Evolutionary conservation across 2,888 invertebrate species (phyloP).

Genomic region (Lutraria lutraria): DNA sequence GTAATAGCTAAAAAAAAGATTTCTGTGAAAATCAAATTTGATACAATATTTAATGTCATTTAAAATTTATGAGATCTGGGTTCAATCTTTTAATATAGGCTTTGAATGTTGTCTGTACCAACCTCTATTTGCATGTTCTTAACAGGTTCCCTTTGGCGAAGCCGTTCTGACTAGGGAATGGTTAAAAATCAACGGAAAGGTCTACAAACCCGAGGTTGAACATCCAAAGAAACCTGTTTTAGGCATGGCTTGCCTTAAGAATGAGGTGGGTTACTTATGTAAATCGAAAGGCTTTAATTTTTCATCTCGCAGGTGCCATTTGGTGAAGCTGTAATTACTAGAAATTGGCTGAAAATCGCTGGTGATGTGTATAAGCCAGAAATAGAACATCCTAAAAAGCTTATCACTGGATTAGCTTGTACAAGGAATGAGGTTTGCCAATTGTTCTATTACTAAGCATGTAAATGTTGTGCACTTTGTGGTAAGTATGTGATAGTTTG

Average conservation of each 20-base stretch:
- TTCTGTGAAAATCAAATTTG: too few relatives aligned
- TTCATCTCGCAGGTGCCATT: conserved; percentile 91
- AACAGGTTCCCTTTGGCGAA: conserved; percentile 96
- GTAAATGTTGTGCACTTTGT: conserved; percentile 16
- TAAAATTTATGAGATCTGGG: too few relatives aligned
- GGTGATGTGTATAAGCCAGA: conserved; percentile 91
- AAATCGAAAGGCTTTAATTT: conserved; percentile 30
- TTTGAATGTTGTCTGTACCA: conserved; percentile 44
- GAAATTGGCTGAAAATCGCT: conserved; percentile 92
- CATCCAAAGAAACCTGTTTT: conserved; percentile 90
- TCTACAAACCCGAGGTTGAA: conserved; percentile 91
- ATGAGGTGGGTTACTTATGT: conserved; percentile 88
- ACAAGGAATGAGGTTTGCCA: conserved; percentile 89
- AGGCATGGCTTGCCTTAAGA: conserved; percentile 92
- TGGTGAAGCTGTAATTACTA: conserved; percentile 93
- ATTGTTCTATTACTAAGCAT: conserved; percentile 29
- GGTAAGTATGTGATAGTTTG: not conserved
- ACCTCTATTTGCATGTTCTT: conserved; percentile 39
- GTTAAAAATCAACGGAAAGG: conserved; percentile 91
- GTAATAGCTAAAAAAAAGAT: too few relatives aligned
- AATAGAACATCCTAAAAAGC: conserved; percentile 90
- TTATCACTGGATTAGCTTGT: conserved; percentile 92
- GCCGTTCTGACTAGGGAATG: conserved; percentile 92
- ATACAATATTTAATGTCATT: too few relatives aligned
- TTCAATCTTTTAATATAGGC: not conserved